Evolutionary conservation across 1,140 invertebrate genomes (phyloP), one percentile per base, ranked within the genome.

Genomic region (Orchestia grillus): DNA sequence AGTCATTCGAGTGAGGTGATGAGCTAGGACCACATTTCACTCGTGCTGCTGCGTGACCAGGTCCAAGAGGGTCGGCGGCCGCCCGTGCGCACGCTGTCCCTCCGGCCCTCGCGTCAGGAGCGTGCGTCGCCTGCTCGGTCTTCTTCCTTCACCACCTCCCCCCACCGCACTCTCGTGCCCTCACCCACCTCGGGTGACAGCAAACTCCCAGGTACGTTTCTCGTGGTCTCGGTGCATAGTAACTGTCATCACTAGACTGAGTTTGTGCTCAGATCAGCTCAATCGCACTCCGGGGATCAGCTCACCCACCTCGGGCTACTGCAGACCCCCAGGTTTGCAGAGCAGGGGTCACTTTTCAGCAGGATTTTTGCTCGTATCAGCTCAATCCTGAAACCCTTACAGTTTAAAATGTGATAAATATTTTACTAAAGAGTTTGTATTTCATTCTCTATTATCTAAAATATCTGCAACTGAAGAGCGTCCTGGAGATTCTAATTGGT

Each of bases 31-130:
- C 36, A 77, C 62, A 77, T 36, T 3, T 77, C 11, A 36, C 28
- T 77, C 62, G 36, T 53, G 47, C 6, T 53, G 47, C 6, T 77
- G 36, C 28, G 36, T 77, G 15, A 28, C 28, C 90, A 97, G 96
- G 96, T 97, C 11, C 96, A 97, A 77, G 96, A 97, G 77, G 92
- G 92, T 0, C 96, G 96, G 44, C 96, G 96, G 44, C 96, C 96
- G 0, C 96, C 96, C 28, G 62, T 96, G 15, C 88, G 96, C 8
- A 97, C 96, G 28, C 96, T 96, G 77, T 97, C 96, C 19, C 96
- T 97, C 0, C 87, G 96, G 77, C 96, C 96, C 43, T 95, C 96
- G 42, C 91, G 95, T 44, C 96, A 96, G 57, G 96, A 97, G 44
- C 96, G 96, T 42, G 62, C 95, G 23, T 92, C 95, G 16, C 96